Evolutionary conservation across 1,140 invertebrate genomes (phyloP).

Genomic region (Streblospio benedicti): DNA sequence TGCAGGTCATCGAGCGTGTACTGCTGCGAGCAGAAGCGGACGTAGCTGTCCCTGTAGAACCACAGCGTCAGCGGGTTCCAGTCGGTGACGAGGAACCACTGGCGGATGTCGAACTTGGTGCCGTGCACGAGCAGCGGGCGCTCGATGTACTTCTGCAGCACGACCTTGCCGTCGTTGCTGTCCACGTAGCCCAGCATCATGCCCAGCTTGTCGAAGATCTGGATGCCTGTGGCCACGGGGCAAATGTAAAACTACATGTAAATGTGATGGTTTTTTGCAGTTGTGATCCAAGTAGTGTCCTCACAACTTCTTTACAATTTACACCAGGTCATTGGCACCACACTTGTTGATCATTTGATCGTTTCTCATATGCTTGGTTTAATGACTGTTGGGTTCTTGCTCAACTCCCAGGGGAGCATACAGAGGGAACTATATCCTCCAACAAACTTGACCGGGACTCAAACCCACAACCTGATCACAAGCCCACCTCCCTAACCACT

Average conservation of each 20-base stretch:
- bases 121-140: conserved; percentile 67
- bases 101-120: conserved; percentile 82
- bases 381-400: no score
- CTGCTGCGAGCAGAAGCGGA: conserved; percentile 84
- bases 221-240: conserved; percentile 57
- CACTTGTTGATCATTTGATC: no score
- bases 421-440: no score
- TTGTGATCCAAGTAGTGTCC: not conserved
- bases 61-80: conserved; percentile 83
- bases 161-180: conserved; percentile 20
- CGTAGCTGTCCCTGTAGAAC: conserved; percentile 79
- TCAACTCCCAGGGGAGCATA: no score
- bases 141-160: conserved; percentile 30
- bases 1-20: conserved; percentile 82
- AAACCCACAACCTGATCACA: no score
- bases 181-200: conserved; percentile 64
- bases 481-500: no score
- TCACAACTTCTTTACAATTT: not conserved
- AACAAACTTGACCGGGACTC: no score
- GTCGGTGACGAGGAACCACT: conserved; percentile 73
- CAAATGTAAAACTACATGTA: not conserved
- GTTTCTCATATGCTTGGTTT: no score
- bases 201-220: conserved; percentile 74
- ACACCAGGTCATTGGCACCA: no score
- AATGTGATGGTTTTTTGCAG: no score